Evolutionary conservation across 2,888 invertebrate species (phyloP), one percentile per base, ranked within the genome.

Genomic region (Stegana nigrithorax): DNA sequence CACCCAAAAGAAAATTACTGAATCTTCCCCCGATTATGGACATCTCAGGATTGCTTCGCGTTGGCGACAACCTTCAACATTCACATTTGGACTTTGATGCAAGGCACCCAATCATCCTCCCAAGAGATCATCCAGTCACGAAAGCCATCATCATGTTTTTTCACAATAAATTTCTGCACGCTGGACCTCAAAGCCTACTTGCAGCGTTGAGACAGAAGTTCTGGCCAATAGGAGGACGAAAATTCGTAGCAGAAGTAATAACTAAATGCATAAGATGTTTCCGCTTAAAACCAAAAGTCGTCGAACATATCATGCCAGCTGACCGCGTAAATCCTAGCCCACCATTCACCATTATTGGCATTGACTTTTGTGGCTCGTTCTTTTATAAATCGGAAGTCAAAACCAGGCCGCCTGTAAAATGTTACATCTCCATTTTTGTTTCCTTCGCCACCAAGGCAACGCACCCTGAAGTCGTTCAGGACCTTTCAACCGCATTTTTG

Each of bases 321-420:
- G 60, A 56, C 25, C 29, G 64, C n/a, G 50, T 60, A n/a, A 45
- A 12, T 19, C 59, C 59, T 1, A 63, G 21, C 12, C 55, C 17
- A 26, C 10, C 53, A 2, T 61, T 58, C 12, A 2, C 44, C 21
- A 53, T 19, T 6, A 61, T 44, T 17, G 62, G 62, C 4, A 36
- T 66, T 3, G 60, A 67, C 23, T 58, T 60, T 51, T 65, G 53
- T 36, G 65, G 50, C 4, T 47, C 57, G 8, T 50, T 60, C 53
- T 65, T 57, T 44, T 58, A 47, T n/a, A 64, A 64, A 25, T 59
- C 63, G 4, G 59, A 62, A 32, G 25, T 62, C 1, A 42, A 42
- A 26, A 62, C 23, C 50, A 56, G 65, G 1, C 50, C 62, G 14
- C 62, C 60, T 2, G 10, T 51, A 36, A 60, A 60, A 29, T 64